These are phyloP conservation scores for Ophion slaviceki DNA, from an alignment of 2,888 invertebrate species.

Conservation along the genomic window DNA sequence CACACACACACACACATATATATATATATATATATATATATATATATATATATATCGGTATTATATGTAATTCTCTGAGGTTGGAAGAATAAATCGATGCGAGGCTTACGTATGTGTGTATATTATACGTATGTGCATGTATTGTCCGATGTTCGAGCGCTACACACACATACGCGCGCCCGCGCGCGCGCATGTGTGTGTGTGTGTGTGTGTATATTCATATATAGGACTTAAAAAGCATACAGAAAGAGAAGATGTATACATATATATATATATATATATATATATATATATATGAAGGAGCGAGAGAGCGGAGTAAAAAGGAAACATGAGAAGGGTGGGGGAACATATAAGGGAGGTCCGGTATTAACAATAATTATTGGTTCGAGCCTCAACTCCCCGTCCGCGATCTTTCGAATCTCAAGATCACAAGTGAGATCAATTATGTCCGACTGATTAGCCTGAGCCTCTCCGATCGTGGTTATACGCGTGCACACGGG, in stretches of 20 bases:
- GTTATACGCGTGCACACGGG: constrained; percentile 68
- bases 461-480: constrained; percentile 75
- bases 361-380: constrained; percentile 78
- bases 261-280: constrained; percentile 21
- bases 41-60: no score
- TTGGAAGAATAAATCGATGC: constrained; percentile 30
- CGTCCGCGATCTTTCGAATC: constrained; percentile 82
- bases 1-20: no score
- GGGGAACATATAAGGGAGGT: constrained; percentile 50
- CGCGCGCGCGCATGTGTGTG: no score
- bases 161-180: background rate
- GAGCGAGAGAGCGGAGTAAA: background rate
- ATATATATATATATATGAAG: constrained; percentile 7
- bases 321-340: constrained; percentile 15
- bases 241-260: no score
- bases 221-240: no score
- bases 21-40: no score
- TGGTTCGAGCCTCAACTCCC: constrained; percentile 82
- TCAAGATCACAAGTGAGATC: constrained; percentile 83
- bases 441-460: constrained; percentile 83
- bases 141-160: background rate
- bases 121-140: constrained; percentile 23
- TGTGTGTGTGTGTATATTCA: no score
- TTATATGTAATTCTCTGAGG: background rate
- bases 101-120: constrained; percentile 25